Conservation (phyloP, 2,113 vertebrate genomes). For the Anguilla japonica region DNA sequence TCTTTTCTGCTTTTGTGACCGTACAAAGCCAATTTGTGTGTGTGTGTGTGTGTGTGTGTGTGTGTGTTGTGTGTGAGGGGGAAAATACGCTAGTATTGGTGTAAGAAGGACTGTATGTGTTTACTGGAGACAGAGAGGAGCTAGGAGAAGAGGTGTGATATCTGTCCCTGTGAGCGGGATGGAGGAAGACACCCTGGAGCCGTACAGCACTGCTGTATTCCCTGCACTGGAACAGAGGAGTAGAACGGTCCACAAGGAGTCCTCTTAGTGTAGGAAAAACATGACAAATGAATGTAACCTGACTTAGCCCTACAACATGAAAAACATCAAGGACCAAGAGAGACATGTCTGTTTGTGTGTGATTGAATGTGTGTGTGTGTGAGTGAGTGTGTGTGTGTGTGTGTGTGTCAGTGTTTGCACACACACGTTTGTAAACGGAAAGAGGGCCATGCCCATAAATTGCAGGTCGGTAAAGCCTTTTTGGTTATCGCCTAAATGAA, state of each 20-base stretch:
- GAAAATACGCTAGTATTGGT: too few relatives aligned
- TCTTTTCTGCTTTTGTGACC: too few relatives aligned
- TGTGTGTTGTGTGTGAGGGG: too few relatives aligned
- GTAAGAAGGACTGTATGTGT: too few relatives aligned
- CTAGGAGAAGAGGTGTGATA: too few relatives aligned
- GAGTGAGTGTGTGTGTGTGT: conserved; percentile 13
- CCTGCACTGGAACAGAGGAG: too few relatives aligned
- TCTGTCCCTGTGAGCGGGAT: too few relatives aligned
- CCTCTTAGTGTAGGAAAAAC: not conserved
- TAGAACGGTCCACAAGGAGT: not conserved
- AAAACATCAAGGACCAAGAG: not conserved
- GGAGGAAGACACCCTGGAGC: too few relatives aligned
- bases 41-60: too few relatives aligned
- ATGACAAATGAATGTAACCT: not conserved
- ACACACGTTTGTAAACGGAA: not conserved
- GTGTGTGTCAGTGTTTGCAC: not conserved
- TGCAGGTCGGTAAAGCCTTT: not conserved
- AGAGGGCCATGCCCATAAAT: not conserved
- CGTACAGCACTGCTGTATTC: too few relatives aligned
- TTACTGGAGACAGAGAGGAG: too few relatives aligned
- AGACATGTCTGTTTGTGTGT: not conserved
- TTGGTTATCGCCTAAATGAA: not conserved
- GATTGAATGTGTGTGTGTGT: conserved; percentile 6
- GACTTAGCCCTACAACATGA: not conserved
- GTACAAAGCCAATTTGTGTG: too few relatives aligned